Conservation (phyloP, 1,140 invertebrate species). For the Nylanderia fulva region DNA sequence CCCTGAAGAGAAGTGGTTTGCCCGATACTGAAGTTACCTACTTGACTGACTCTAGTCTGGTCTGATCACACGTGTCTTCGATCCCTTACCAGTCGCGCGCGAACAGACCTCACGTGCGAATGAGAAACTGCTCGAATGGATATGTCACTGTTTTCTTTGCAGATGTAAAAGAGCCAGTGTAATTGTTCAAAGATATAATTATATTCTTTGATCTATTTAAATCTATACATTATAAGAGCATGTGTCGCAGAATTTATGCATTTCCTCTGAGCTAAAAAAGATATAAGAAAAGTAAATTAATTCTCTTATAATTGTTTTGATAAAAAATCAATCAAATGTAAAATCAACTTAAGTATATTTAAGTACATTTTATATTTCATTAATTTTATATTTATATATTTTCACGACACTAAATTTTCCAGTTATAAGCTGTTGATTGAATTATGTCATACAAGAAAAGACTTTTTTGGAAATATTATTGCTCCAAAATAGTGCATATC, state of each 20-base stretch:
- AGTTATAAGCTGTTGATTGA: background rate
- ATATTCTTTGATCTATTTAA: background rate
- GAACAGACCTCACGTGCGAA: background rate
- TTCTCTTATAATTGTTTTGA: background rate
- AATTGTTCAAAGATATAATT: background rate
- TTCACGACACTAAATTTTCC: background rate
- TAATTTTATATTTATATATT: background rate
- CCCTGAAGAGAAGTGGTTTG: constrained; percentile 62
- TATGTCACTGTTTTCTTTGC: constrained; percentile 29
- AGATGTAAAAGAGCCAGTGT: constrained; percentile 13
- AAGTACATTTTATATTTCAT: constrained; percentile 6
- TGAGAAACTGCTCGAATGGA: background rate
- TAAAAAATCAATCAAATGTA: no score
- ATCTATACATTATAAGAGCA: background rate
- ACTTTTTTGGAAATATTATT: background rate
- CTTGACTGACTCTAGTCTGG: constrained; percentile 56
- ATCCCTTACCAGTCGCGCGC: constrained; percentile 43
- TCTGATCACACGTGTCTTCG: background rate
- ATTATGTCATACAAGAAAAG: background rate
- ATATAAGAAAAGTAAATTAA: background rate
- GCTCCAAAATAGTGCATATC: background rate
- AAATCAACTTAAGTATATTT: no score
- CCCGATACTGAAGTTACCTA: constrained; percentile 82
- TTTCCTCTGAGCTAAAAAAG: background rate
- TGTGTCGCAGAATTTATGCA: background rate